Percentiles rank a stretch among this genome's conserved stretches.
These are phyloP conservation scores for Australoheros scitulus DNA, from an alignment of 2,113 vertebrate genomes.

Conservation along the genomic window DNA sequence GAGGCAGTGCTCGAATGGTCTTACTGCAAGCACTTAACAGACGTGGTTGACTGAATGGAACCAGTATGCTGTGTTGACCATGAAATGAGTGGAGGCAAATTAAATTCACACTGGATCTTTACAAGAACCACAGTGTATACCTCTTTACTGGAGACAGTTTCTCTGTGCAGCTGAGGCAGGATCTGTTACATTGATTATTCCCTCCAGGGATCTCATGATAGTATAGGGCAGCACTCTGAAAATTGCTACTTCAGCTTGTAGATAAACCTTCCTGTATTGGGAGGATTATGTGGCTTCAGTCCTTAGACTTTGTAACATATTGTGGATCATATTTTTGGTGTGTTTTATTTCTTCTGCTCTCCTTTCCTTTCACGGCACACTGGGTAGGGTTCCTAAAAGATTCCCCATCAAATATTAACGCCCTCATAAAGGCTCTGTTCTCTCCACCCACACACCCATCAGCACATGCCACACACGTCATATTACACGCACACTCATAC, in stretches of 20 bases:
- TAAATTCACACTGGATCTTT: slow-evolving; percentile 35
- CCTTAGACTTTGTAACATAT: slow-evolving; percentile 11
- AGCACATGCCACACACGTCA: neutral
- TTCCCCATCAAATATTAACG: slow-evolving; percentile 69
- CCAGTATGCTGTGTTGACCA: slow-evolving; percentile 28
- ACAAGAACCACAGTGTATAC: slow-evolving; percentile 32
- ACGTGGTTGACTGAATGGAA: slow-evolving; percentile 36
- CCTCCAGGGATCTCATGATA: slow-evolving; percentile 38
- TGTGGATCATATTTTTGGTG: neutral
- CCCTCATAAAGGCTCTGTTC: slow-evolving; percentile 41
- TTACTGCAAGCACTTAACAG: slow-evolving; percentile 39
- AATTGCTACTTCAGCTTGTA: slow-evolving; percentile 19
- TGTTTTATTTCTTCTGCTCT: neutral
- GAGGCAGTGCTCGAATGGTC: slow-evolving; percentile 12
- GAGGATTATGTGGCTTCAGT: neutral
- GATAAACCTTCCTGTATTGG: neutral
- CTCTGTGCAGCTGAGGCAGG: slow-evolving; percentile 10
- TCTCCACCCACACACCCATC: slow-evolving; percentile 46
- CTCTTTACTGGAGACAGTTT: slow-evolving; percentile 1
- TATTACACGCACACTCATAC: slow-evolving; percentile 7
- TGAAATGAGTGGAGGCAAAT: slow-evolving; percentile 45
- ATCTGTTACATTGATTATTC: slow-evolving; percentile 19
- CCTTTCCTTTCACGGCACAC: neutral
- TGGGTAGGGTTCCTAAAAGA: slow-evolving; percentile 49
- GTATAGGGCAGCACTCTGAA: neutral